Conservation (phyloP, 2,797 vertebrate genomes). For the Melanotaenia trifasciata region DNA sequence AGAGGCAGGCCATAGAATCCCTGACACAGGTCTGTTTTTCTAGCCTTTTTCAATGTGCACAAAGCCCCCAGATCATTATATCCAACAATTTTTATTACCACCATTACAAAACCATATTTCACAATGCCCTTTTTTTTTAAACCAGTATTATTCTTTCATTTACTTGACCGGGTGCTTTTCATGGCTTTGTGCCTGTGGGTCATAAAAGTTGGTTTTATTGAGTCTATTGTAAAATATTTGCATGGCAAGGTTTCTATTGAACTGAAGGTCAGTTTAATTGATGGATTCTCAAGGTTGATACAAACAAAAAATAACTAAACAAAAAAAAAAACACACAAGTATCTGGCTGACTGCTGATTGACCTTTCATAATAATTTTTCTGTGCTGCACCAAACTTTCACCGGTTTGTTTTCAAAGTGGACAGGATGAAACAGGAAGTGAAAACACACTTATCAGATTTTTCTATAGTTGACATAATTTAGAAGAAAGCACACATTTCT, state of each 20-base stretch:
- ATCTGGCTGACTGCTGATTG: constrained; percentile 12
- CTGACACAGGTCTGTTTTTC: constrained; percentile 70
- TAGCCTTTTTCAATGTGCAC: constrained; percentile 53
- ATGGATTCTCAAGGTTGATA: constrained; percentile 47
- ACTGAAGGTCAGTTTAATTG: constrained; percentile 33
- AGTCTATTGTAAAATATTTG: constrained; percentile 70
- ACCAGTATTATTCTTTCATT: constrained; percentile 77
- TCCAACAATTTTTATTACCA: constrained; percentile 70
- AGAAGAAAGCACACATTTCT: no score
- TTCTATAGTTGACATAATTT: no score
- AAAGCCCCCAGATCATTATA: constrained; percentile 73
- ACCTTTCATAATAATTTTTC: neutral
- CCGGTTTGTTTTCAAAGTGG: neutral
- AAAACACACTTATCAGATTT: neutral
- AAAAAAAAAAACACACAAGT: neutral
- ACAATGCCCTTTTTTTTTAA: constrained; percentile 63
- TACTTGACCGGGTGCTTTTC: constrained; percentile 71
- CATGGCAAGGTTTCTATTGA: constrained; percentile 55
- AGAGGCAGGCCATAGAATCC: constrained; percentile 49
- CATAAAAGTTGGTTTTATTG: constrained; percentile 75
- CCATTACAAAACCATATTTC: constrained; percentile 78
- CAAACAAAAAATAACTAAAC: constrained; percentile 34
- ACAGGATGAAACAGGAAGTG: neutral
- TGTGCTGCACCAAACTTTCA: constrained; percentile 2
- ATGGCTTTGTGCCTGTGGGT: constrained; percentile 71